phyloP scores from a whole-genome alignment of 2,888 invertebrate species.

The Orgyia antiqua region DNA sequence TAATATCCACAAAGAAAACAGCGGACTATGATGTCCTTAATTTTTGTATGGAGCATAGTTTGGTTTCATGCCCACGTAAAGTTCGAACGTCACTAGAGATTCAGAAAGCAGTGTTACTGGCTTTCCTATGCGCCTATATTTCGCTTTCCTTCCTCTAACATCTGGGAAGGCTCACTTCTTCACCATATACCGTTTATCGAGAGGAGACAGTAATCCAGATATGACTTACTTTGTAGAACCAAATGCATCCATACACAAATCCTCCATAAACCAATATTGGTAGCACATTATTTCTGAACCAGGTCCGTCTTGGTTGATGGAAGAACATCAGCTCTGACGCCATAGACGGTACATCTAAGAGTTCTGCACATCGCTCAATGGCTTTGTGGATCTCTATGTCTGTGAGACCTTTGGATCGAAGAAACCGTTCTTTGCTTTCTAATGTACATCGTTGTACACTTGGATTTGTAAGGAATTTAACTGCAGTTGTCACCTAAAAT shows the following conservation, averaged over 20 bases:
- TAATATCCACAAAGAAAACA: no score
- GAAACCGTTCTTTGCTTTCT: constrained; percentile 87
- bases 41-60: no score
- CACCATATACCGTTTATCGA: no score
- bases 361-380: constrained; percentile 80
- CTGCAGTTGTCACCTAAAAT: constrained; percentile 87
- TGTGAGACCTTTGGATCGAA: constrained; percentile 86
- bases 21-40: no score
- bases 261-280: constrained; percentile 87
- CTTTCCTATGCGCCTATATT: no score
- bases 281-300: constrained; percentile 84
- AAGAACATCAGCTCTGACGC: constrained; percentile 64
- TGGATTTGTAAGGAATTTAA: constrained; percentile 92
- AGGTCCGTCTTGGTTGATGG: constrained; percentile 50
- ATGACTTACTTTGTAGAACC: constrained; percentile 88
- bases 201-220: no score
- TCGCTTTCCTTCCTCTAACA: no score
- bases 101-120: no score
- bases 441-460: constrained; percentile 87
- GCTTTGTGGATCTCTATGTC: constrained; percentile 86
- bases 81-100: no score
- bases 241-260: constrained; percentile 86
- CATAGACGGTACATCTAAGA: constrained; percentile 54
- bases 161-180: no score
- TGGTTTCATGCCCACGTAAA: no score